phyloP scores from a whole-genome alignment of 2,888 invertebrate genomes.

The Drosophila imparisetae region DNA sequence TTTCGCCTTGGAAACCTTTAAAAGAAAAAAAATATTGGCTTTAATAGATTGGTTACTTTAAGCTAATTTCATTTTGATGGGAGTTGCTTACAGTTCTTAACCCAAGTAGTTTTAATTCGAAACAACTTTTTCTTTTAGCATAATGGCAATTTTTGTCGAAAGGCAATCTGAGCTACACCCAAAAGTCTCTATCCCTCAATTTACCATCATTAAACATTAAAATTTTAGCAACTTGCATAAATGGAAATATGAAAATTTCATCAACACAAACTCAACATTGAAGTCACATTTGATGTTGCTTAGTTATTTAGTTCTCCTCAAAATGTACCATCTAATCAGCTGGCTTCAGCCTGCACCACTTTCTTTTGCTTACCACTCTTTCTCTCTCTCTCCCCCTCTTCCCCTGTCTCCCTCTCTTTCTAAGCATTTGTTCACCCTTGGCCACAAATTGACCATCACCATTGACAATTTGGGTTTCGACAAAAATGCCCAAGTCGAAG shows the following conservation, averaged over 20 bases:
- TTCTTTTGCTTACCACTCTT: background rate
- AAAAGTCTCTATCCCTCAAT: background rate
- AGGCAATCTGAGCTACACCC: too few species aligned
- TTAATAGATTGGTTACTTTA: too few species aligned
- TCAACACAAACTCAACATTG: background rate
- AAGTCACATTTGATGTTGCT: background rate
- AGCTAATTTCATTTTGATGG: too few species aligned
- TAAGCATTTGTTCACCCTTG: background rate
- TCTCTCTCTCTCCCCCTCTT: too few species aligned
- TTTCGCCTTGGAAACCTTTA: slow-evolving; percentile 80
- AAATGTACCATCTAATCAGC: slow-evolving; percentile 10
- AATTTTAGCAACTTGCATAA: background rate
- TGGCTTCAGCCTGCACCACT: background rate
- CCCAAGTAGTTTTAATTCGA: too few species aligned
- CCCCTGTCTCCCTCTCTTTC: too few species aligned
- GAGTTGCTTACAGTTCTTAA: background rate
- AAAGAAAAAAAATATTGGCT: slow-evolving; percentile 76
- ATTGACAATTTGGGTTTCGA: slow-evolving; percentile 68
- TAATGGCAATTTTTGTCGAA: background rate
- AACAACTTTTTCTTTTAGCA: background rate
- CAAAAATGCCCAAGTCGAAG: slow-evolving; percentile 28
- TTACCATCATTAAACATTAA: background rate
- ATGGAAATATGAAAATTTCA: background rate
- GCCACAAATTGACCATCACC: slow-evolving; percentile 70
- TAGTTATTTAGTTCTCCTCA: background rate